A percentile compares a stretch with the other conserved stretches of the same genome.
phyloP scores from a whole-genome alignment of 2,113 vertebrate species.

The Vanacampus margaritifer region DNA sequence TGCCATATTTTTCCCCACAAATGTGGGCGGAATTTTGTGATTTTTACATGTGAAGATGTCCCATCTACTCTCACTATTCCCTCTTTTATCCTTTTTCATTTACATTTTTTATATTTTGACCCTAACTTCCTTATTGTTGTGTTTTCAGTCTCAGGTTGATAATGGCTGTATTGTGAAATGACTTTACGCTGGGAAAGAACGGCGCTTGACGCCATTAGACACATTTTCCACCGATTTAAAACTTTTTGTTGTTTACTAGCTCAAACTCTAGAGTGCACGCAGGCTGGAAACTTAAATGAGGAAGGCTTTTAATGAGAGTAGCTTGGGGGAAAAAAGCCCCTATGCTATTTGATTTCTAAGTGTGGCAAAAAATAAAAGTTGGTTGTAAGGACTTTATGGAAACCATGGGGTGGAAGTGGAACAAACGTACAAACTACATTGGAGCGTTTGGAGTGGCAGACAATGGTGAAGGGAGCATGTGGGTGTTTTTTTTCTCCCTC shows the following conservation, averaged over 20 bases:
- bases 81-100: constrained; percentile 1
- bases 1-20: background rate
- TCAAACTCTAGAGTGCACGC: constrained; percentile 57
- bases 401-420: constrained; percentile 28
- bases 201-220: constrained; percentile 34
- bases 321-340: background rate
- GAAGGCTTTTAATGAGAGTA: constrained; percentile 46
- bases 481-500: constrained; percentile 9
- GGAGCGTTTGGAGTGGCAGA: constrained; percentile 12
- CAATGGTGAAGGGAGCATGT: constrained; percentile 7
- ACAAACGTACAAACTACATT: constrained; percentile 41
- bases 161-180: constrained; percentile 42
- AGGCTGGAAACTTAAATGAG: constrained; percentile 62
- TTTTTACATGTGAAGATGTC: background rate
- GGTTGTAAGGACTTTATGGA: constrained; percentile 26
- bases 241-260: constrained; percentile 65
- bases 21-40: no score
- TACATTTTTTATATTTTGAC: constrained; percentile 7
- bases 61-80: background rate
- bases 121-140: constrained; percentile 22
- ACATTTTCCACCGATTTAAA: constrained; percentile 65
- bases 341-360: constrained; percentile 47
- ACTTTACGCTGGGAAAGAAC: constrained; percentile 21
- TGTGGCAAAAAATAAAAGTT: constrained; percentile 9
- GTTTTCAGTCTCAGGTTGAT: constrained; percentile 33